Percentiles rank a stretch among this genome's conserved stretches.
These are phyloP conservation scores for Drosophila austrosaltans DNA, from an alignment of 2,888 invertebrate species.

Conservation along the genomic window DNA sequence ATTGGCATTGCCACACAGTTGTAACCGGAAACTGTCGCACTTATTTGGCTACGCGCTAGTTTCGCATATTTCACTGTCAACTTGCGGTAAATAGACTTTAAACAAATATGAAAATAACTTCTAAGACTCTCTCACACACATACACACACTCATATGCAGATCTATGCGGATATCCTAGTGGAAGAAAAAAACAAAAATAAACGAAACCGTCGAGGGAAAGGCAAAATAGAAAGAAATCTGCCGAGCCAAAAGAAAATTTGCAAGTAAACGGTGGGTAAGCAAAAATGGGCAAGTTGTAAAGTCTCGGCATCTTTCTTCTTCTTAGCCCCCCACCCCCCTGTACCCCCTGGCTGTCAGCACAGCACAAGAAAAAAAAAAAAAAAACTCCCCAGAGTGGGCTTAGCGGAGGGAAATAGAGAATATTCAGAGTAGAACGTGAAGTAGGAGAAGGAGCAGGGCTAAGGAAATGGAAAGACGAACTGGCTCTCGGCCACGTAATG, in stretches of 20 bases:
- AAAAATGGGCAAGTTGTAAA: constrained; percentile 73
- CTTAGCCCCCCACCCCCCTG: constrained; percentile 1
- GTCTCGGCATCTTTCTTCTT: constrained; percentile 35
- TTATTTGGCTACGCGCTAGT: constrained; percentile 78
- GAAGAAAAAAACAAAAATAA: constrained; percentile 61
- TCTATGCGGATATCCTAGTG: constrained; percentile 24
- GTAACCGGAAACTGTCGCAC: constrained; percentile 78
- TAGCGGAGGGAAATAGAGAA: background rate
- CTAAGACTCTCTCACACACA: constrained; percentile 54
- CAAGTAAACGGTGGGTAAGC: constrained; percentile 72
- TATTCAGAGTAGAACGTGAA: background rate
- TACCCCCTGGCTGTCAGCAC: constrained; percentile 11
- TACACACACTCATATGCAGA: constrained; percentile 19
- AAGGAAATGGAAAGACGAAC: background rate
- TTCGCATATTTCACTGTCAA: constrained; percentile 78
- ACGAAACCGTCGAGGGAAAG: constrained; percentile 11
- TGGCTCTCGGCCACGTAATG: constrained; percentile 51
- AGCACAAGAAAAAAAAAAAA: background rate
- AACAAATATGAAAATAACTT: constrained; percentile 77
- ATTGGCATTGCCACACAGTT: constrained; percentile 73
- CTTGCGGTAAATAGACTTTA: constrained; percentile 78
- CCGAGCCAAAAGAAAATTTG: constrained; percentile 62
- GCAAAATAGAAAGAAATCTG: constrained; percentile 38
- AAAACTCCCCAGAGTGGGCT: constrained; percentile 26
- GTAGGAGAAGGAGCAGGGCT: background rate